phyloP scores from a whole-genome alignment of 2,888 invertebrate species.

The Drosophila acutilabella region DNA sequence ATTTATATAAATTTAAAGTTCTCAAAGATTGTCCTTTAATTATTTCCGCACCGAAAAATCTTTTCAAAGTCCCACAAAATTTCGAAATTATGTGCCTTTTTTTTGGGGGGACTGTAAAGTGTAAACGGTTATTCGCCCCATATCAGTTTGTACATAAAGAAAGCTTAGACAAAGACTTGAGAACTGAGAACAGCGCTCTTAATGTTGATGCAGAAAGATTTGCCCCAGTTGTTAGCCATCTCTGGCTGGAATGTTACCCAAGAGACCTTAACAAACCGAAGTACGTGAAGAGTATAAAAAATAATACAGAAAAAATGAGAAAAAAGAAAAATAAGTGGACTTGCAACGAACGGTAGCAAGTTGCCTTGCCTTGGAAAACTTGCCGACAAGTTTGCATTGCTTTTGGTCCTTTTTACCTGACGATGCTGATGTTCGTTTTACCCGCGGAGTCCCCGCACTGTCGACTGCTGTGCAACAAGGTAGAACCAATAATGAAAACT shows the following conservation, averaged over 20 bases:
- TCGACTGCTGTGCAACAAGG: slow-evolving; percentile 57
- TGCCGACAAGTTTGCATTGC: slow-evolving; percentile 66
- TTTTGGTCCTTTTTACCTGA: slow-evolving; percentile 34
- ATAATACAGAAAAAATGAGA: not conserved
- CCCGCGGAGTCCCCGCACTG: not conserved
- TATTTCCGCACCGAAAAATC: no score
- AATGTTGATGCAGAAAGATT: slow-evolving; percentile 57
- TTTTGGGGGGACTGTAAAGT: not conserved
- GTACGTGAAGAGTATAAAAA: slow-evolving; percentile 1
- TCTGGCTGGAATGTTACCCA: slow-evolving; percentile 69
- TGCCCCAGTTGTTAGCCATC: slow-evolving; percentile 65
- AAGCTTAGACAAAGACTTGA: slow-evolving; percentile 18
- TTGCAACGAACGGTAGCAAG: slow-evolving; percentile 43
- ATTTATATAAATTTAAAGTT: no score
- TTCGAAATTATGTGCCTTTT: not conserved
- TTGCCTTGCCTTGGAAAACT: slow-evolving; percentile 60
- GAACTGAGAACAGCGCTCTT: slow-evolving; percentile 20
- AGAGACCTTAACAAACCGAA: slow-evolving; percentile 53
- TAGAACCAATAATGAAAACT: slow-evolving; percentile 70
- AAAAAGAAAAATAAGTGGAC: slow-evolving; percentile 30
- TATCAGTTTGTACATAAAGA: slow-evolving; percentile 21
- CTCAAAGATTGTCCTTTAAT: no score
- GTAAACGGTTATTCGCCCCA: not conserved
- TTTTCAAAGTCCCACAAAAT: no score
- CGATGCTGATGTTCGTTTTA: slow-evolving; percentile 7